Percentiles rank a stretch among this genome's conserved stretches.
Conservation (phyloP, 1,140 invertebrate genomes). For the Harlomillsia oculata region DNA sequence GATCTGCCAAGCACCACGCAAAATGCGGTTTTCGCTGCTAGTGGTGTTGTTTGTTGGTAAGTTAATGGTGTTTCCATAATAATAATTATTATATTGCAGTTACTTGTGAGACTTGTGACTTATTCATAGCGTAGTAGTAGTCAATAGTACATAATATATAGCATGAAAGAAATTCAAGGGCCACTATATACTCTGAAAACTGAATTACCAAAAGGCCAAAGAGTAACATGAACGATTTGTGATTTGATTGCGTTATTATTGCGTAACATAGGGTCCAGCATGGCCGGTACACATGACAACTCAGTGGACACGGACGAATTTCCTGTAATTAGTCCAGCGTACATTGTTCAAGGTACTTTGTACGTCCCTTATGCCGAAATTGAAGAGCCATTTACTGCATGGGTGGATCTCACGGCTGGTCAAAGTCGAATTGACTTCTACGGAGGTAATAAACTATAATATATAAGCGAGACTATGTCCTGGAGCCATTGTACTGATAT, state of each 20-base stretch:
- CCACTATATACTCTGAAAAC: background rate
- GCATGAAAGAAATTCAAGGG: too few species aligned
- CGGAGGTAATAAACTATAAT: constrained; percentile 63
- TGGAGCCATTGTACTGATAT: too few species aligned
- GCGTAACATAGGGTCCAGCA: background rate
- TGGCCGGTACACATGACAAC: constrained; percentile 28
- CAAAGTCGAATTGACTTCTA: constrained; percentile 89
- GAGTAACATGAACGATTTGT: background rate
- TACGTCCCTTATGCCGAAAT: constrained; percentile 90
- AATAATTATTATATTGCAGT: too few species aligned
- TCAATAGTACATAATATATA: too few species aligned
- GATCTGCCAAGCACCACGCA: too few species aligned
- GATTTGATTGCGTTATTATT: background rate
- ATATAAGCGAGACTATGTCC: too few species aligned
- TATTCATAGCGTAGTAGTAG: too few species aligned
- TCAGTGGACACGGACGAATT: constrained; percentile 24
- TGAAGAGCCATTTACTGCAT: constrained; percentile 54
- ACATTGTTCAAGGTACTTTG: constrained; percentile 49
- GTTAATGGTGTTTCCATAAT: too few species aligned
- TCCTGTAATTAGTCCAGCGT: constrained; percentile 25
- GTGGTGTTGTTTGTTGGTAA: too few species aligned
- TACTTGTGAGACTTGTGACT: too few species aligned
- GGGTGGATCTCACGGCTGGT: constrained; percentile 62
- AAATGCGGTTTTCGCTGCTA: too few species aligned
- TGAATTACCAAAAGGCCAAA: background rate